Evolutionary conservation across 2,113 vertebrate genomes (phyloP), one percentile per base, ranked within the genome.

Genomic region (Macroglossus sobrinus): DNA sequence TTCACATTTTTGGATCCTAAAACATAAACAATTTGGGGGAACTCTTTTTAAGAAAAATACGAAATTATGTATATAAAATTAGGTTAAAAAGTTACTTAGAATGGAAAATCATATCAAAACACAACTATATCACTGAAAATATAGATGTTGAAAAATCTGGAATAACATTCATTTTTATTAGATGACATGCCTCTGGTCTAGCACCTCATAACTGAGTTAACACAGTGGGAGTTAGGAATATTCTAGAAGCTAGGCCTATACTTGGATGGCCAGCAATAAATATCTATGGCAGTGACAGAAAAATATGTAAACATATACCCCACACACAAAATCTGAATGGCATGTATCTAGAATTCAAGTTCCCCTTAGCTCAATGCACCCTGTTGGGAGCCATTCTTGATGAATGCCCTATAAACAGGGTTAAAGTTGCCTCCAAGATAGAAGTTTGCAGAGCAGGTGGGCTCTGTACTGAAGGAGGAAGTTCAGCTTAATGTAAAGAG

Each of bases 101-200:
- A 92, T 94, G 22, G 94, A 84, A 53, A 53, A 38, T 63, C 53
- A 78, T 50, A 72, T 45, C n/a, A 94, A 80, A 94, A 74, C 30
- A 80, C 43, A 75, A 89, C 33, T 61, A 95, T 61, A 86, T 61
- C 14, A 74, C 1, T 89, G 21, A 85, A 93, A 92, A 89, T 69
- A 50, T 14, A 80, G 75, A 86, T 68, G 7, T 57, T 35, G 81
- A 2, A 81, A 71, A 90, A 90, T 45, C 10, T 68, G 76, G 61
- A 47, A 75, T 74, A 40, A 30, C 7, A 16, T 50, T 50, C 28
- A 38, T 57, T 95, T 76, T 90, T 64, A 89, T 69, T 76, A 86
- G 38, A n/a, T 89, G 38, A 71, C 18, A 38, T 12, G 76, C 45
- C 22, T 81, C 28, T 86, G 50, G 13, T 38, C 13, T 28, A n/a